Base-by-base conservation (phyloP, 2,113 vertebrate genomes). In the Scomber japonicus region DNA sequence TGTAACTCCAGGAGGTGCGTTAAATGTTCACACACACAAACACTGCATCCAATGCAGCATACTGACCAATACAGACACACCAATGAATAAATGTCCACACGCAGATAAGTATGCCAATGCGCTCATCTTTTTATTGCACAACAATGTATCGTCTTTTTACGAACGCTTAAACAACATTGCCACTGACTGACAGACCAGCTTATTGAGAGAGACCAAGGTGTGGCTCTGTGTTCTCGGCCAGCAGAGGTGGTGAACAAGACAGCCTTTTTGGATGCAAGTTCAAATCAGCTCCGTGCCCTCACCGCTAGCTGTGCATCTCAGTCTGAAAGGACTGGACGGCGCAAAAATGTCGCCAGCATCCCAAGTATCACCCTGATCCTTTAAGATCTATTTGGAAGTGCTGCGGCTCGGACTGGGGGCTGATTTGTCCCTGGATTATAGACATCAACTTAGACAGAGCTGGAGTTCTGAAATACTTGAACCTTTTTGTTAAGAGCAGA, bases 101-200 rank as follows among this genome's bases (percentile, higher is more conserved):
- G 67, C 76, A 17, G 15, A 53, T 57, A 82, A 92, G 91, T 94
- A 93, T 94, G 95, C 96, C 96, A 96, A 95, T 92, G 95, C 95
- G 94, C 95, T 96, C 92, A 92, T 92, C 89, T 91, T 97, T 97
- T 95, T 97, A 98, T 98, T 98, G 96, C 96, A 96, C 96, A 96
- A 94, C 92, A 94, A 94, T 89, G 91, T 93, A 93, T 94, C 72
- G 86, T 94, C 91, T 94, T 93, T 92, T 94, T 87, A 94, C 86
- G 91, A 94, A 95, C 85, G 91, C 91, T 92, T 91, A 85, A 92
- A 95, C 92, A 91, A 95, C 94, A 94, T 94, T 90, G 93, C 93
- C 93, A 95, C 94, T 90, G 92, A 94, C 93, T 90, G 91, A 94
- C 92, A 91, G 88, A 94, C 89, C 92, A 90, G 93, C 87, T 94